Conservation (phyloP, 2,113 vertebrate species). For the Pseudorectes ferrugineus region DNA sequence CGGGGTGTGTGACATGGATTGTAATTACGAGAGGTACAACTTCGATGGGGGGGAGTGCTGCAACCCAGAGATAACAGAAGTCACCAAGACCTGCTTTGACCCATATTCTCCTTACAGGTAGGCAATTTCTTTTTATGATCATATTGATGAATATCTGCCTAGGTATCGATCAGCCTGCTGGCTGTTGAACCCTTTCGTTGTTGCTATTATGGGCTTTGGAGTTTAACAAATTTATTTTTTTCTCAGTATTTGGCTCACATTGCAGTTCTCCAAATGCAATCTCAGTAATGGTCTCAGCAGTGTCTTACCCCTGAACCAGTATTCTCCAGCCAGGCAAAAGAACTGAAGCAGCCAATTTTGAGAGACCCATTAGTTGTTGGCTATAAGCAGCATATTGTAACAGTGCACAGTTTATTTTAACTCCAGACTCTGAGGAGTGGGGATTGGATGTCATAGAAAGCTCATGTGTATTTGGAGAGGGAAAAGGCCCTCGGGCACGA, state of each 20-base stretch:
- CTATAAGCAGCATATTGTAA: not conserved
- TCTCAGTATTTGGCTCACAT: not conserved
- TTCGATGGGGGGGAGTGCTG: slow-evolving; percentile 95
- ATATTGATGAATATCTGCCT: not conserved
- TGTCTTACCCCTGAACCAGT: not conserved
- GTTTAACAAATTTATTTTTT: not conserved
- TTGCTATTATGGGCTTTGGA: not conserved
- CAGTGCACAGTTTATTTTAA: not conserved
- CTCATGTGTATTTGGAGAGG: not conserved
- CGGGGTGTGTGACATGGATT: slow-evolving; percentile 91
- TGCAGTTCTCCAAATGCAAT: not conserved
- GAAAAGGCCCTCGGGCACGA: not conserved
- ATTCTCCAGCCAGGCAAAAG: not conserved
- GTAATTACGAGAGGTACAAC: slow-evolving; percentile 88
- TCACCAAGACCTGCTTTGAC: slow-evolving; percentile 97
- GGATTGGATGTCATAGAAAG: not conserved
- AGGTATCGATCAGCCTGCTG: not conserved
- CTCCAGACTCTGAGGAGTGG: not conserved
- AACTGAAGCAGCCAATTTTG: not conserved
- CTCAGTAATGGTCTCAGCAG: not conserved
- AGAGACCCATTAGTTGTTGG: not conserved
- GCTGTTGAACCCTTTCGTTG: not conserved
- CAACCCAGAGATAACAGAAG: slow-evolving; percentile 92
- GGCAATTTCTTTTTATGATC: not conserved
- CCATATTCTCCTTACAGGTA: slow-evolving; percentile 94